A percentile compares a stretch with the other conserved stretches of the same genome.
These are phyloP conservation scores for Bactericera cockerelli DNA, from an alignment of 1,140 invertebrate genomes.

Conservation along the genomic window DNA sequence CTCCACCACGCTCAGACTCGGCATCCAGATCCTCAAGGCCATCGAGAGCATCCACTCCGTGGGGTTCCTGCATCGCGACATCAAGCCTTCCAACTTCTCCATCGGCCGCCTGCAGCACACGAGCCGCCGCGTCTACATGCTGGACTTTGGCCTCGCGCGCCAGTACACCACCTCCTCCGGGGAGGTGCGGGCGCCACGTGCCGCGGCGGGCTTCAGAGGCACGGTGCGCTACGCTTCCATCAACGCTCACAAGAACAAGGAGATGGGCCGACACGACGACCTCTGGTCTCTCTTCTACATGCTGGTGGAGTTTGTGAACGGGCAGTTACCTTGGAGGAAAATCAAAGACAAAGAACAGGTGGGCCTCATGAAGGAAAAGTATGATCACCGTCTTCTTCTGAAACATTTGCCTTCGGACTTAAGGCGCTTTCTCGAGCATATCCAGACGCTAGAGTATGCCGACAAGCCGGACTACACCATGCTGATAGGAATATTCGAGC, in stretches of 20 bases:
- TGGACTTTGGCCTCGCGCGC: slow-evolving; percentile 95
- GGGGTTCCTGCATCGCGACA: slow-evolving; percentile 96
- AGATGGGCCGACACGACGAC: slow-evolving; percentile 99
- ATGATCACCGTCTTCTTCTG: slow-evolving; percentile 81
- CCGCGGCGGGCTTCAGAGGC: slow-evolving; percentile 95
- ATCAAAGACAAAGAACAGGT: slow-evolving; percentile 99
- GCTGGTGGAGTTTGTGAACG: slow-evolving; percentile 97
- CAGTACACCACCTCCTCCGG: slow-evolving; percentile 94
- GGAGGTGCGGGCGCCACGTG: slow-evolving; percentile 84
- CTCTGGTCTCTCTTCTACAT: slow-evolving; percentile 99
- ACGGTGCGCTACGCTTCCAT: slow-evolving; percentile 99
- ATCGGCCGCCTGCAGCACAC: slow-evolving; percentile 83
- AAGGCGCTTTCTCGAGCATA: slow-evolving; percentile 87
- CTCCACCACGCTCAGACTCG: slow-evolving; percentile 86
- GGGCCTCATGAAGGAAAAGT: slow-evolving; percentile 92
- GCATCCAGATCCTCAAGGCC: slow-evolving; percentile 91
- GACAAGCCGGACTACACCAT: slow-evolving; percentile 89
- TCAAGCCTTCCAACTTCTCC: slow-evolving; percentile 99
- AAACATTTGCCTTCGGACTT: slow-evolving; percentile 93
- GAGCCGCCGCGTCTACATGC: slow-evolving; percentile 88
- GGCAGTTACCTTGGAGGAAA: slow-evolving; percentile 96
- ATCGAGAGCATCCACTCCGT: slow-evolving; percentile 98
- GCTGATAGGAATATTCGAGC: slow-evolving; percentile 70
- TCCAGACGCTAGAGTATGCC: slow-evolving; percentile 73
- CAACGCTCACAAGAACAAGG: slow-evolving; percentile 98